Percentiles rank a stretch among this genome's conserved stretches.
These are phyloP conservation scores for Peromyscus maniculatus DNA, from an alignment of 2,113 vertebrate genomes.

Conservation along the genomic window DNA sequence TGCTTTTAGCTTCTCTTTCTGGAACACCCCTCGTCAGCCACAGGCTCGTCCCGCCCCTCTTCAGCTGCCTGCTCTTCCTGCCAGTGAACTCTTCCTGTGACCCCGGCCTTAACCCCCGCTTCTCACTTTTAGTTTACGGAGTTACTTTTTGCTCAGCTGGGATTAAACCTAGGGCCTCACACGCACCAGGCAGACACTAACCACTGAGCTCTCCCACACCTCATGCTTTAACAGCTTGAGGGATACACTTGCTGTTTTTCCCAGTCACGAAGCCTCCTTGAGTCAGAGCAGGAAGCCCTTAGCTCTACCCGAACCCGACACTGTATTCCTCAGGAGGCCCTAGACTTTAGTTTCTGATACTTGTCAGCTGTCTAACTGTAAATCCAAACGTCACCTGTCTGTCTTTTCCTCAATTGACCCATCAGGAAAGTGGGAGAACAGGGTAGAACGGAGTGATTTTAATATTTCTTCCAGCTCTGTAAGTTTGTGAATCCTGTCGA, in stretches of 20 bases:
- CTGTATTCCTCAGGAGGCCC: neutral
- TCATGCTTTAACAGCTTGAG: neutral
- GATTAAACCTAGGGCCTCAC: neutral
- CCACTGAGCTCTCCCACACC: neutral
- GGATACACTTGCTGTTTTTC: neutral
- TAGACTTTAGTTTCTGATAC: neutral
- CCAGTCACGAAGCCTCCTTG: neutral
- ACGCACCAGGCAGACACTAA: neutral
- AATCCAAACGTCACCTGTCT: neutral
- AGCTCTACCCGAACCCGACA: rapidly evolving
- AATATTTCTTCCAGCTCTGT: neutral
- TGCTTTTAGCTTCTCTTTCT: neutral
- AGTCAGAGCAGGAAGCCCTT: neutral
- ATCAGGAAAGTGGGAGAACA: neutral
- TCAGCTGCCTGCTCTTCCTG: neutral
- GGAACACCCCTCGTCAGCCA: neutral
- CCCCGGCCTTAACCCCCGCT: neutral
- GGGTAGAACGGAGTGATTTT: neutral
- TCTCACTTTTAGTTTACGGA: neutral
- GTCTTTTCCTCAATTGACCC: neutral
- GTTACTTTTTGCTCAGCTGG: neutral
- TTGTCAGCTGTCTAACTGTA: neutral
- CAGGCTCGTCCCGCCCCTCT: neutral
- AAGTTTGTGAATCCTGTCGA: neutral
- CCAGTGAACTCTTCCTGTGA: neutral